Evolutionary conservation across 2,888 invertebrate genomes (phyloP).

Genomic region (Eupelmus urozonus): DNA sequence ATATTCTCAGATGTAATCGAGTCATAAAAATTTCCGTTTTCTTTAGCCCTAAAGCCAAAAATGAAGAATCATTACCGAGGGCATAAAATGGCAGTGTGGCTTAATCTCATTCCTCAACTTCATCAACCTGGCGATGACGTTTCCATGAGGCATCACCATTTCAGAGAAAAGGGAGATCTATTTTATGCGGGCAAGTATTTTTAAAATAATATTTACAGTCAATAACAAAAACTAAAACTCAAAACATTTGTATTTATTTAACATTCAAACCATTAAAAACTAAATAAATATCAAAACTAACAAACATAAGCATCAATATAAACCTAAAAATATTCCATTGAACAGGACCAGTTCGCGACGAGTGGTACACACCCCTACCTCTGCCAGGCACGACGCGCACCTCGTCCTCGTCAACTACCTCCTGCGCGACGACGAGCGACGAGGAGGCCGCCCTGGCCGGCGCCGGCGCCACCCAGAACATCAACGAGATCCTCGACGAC

Average conservation of each 20-base stretch:
- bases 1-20: too few relatives aligned
- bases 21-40: too few relatives aligned
- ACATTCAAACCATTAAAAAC: not conserved
- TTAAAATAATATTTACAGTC: not conserved
- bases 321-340: not conserved
- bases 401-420: slow-evolving; percentile 64
- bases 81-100: slow-evolving; percentile 93
- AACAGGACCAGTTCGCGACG: slow-evolving; percentile 74
- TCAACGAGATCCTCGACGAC: slow-evolving; percentile 71
- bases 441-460: slow-evolving; percentile 59
- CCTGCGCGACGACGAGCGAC: slow-evolving; percentile 70
- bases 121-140: slow-evolving; percentile 87
- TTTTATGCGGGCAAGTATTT: slow-evolving; percentile 85
- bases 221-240: not conserved
- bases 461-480: slow-evolving; percentile 69
- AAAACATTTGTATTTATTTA: not conserved
- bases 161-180: slow-evolving; percentile 85
- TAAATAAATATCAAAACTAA: slow-evolving; percentile 2
- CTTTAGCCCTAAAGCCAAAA: slow-evolving; percentile 83
- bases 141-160: slow-evolving; percentile 87
- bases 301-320: too few relatives aligned
- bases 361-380: slow-evolving; percentile 74
- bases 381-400: slow-evolving; percentile 70
- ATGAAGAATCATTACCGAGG: slow-evolving; percentile 92
- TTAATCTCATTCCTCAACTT: slow-evolving; percentile 90